A percentile compares a stretch with the other conserved stretches of the same genome.
Evolutionary conservation across 1,140 invertebrate species (phyloP).

Genomic region (Macrosteles quadrilineatus): DNA sequence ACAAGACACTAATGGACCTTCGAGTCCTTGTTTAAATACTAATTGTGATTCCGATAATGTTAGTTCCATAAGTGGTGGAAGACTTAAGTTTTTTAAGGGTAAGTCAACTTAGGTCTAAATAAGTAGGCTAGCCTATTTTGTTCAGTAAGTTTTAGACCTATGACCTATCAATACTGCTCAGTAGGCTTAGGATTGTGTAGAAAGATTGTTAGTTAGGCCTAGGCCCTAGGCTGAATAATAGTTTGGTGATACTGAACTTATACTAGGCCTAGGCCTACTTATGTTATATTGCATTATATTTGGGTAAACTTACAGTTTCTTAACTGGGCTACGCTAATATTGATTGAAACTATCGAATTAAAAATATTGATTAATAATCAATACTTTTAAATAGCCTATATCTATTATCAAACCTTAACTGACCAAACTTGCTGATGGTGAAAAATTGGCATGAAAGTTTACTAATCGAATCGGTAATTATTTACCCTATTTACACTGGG

Average conservation of each 20-base stretch:
- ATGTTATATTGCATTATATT: not conserved
- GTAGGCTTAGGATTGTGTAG: not conserved
- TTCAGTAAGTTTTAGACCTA: not conserved
- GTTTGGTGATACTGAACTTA: not conserved
- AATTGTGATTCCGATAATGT: constrained; percentile 38
- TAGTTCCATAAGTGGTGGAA: constrained; percentile 49
- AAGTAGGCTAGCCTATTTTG: not conserved
- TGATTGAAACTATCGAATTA: no score
- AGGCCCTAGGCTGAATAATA: not conserved
- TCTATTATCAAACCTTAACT: no score
- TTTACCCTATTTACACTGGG: no score
- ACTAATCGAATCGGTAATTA: no score
- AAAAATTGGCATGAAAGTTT: no score
- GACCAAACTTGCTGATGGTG: no score
- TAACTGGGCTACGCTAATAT: no score
- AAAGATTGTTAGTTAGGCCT: not conserved
- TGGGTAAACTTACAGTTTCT: no score
- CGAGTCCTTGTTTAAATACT: constrained; percentile 29
- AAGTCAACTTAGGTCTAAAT: constrained; percentile 10
- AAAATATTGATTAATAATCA: no score
- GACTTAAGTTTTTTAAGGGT: constrained; percentile 63
- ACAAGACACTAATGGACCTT: constrained; percentile 28
- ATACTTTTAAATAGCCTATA: no score
- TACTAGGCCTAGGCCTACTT: not conserved
- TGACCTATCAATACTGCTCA: not conserved